phyloP scores from a whole-genome alignment of 2,888 invertebrate species.

The Cylloceria caligata region DNA sequence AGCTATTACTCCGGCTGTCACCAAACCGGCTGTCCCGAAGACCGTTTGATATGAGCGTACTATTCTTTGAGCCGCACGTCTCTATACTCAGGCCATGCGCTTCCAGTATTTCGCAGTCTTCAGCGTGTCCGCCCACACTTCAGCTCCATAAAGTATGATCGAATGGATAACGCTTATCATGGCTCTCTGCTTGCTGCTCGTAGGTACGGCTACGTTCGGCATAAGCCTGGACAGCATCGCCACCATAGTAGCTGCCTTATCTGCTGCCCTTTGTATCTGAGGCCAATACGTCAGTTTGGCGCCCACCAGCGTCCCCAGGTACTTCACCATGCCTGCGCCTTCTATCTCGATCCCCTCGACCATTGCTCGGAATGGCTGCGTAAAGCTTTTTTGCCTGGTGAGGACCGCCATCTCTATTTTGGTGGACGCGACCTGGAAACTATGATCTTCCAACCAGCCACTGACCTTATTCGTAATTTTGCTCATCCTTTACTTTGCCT shows the following conservation, averaged over 20 bases:
- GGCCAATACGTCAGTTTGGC: conserved; percentile 26
- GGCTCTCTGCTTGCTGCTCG: background rate
- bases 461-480: background rate
- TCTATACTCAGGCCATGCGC: no score
- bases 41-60: no score
- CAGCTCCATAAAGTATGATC: no score
- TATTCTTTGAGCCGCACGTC: no score
- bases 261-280: background rate
- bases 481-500: background rate
- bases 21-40: no score
- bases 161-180: conserved; percentile 25
- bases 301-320: conserved; percentile 6
- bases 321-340: background rate
- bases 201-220: conserved; percentile 29
- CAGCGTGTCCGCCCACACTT: no score
- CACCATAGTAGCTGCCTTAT: conserved; percentile 2
- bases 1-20: no score
- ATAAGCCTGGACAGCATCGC: conserved; percentile 29
- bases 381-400: conserved; percentile 1
- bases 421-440: conserved; percentile 17
- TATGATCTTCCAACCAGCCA: conserved; percentile 18
- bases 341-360: background rate
- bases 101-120: no score
- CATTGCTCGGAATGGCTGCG: no score
- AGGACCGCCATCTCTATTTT: conserved; percentile 45